phyloP scores from a whole-genome alignment of 2,888 invertebrate species.

The Poecilobothrus nobilitatus region DNA sequence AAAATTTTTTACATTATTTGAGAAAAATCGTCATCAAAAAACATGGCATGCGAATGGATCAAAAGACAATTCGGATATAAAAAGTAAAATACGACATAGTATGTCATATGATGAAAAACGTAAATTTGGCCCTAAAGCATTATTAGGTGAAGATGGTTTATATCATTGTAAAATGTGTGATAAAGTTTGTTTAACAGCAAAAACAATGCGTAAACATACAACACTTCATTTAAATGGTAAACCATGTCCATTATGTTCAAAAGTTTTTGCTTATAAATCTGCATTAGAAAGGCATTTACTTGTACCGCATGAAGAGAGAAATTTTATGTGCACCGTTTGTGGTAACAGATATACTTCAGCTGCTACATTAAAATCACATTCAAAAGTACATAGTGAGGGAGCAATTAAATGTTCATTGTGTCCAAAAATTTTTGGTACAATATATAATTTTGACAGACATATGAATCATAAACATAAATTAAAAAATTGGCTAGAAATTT shows the following conservation, averaged over 20 bases:
- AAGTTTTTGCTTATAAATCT: neutral
- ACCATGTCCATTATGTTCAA: neutral
- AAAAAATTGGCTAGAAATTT: neutral
- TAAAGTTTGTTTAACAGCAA: neutral
- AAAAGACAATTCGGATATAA: neutral
- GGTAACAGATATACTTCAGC: neutral
- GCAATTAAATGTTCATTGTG: neutral
- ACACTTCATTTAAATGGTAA: neutral
- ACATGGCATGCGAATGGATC: neutral
- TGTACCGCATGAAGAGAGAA: neutral
- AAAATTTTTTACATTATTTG: neutral
- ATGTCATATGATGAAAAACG: neutral
- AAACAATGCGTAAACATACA: constrained; percentile 1
- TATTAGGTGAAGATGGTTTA: neutral
- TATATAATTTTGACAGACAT: neutral
- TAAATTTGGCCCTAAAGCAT: neutral
- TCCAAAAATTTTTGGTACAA: neutral
- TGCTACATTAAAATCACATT: neutral
- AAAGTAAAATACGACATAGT: neutral
- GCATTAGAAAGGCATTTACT: neutral
- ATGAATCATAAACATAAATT: neutral
- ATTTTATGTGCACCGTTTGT: neutral
- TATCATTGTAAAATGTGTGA: constrained; percentile 1
- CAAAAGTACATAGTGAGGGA: neutral
- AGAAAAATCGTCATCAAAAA: neutral